These are phyloP conservation scores for Bryconaethiops microstoma DNA, from an alignment of 2,797 vertebrate genomes.

Conservation along the genomic window DNA sequence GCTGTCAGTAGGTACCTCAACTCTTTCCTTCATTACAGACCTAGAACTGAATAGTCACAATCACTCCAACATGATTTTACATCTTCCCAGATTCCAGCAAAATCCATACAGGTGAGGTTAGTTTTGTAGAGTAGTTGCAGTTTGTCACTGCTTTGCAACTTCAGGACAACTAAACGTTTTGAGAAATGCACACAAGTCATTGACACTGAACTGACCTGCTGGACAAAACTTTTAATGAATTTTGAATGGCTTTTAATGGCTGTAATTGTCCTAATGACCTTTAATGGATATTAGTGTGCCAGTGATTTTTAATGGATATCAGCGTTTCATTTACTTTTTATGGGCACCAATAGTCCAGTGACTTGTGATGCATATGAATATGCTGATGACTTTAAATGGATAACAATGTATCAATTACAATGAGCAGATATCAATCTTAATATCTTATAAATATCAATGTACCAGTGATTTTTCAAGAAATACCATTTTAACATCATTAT, in stretches of 20 bases:
- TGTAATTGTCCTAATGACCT: no score
- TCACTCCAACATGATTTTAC: conserved; percentile 19
- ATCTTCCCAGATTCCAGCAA: conserved; percentile 6
- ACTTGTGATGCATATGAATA: not conserved
- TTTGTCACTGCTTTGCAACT: not conserved
- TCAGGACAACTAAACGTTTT: not conserved
- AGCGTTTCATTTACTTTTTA: no score
- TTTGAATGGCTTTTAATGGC: no score
- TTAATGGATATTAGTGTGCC: no score
- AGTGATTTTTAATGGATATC: no score
- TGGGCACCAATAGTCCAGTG: not conserved
- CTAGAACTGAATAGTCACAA: conserved; percentile 16
- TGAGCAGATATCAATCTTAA: not conserved
- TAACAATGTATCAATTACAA: not conserved
- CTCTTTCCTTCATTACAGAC: conserved; percentile 23
- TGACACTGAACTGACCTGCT: no score
- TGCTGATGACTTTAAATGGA: not conserved
- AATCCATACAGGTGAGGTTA: not conserved
- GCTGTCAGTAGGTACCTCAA: conserved; percentile 14
- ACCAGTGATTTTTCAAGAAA: not conserved
- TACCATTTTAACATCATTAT: no score
- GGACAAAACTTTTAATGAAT: not conserved
- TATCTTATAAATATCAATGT: no score
- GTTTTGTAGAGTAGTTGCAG: not conserved
- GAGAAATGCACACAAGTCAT: no score